Conservation (phyloP, 2,888 invertebrate species). For the Tiphia femorata region DNA sequence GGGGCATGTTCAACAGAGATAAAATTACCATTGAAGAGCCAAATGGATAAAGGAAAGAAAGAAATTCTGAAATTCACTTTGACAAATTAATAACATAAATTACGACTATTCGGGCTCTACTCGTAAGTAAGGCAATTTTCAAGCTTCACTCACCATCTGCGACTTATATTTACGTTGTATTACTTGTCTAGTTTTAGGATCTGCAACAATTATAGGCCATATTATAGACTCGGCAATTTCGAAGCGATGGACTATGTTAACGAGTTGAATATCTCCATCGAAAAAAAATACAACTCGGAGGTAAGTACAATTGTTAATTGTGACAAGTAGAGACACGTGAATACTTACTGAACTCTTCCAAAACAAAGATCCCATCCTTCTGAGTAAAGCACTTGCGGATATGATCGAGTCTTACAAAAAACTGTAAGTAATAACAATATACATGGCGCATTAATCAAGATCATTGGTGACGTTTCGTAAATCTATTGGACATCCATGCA, state of each 20-base stretch:
- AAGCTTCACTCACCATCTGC: conserved; percentile 90
- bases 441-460: conserved; percentile 30
- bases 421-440: conserved; percentile 81
- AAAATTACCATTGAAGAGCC: too few species aligned
- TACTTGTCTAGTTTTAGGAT: conserved; percentile 97
- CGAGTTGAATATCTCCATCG: too few species aligned
- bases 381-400: conserved; percentile 99
- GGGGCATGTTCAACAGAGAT: too few species aligned
- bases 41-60: too few species aligned
- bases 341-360: conserved; percentile 99
- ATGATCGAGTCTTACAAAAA: conserved; percentile 98
- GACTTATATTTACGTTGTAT: conserved; percentile 98
- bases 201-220: conserved; percentile 74
- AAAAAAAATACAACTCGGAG: too few species aligned
- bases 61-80: background rate
- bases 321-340: too few species aligned
- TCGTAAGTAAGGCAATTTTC: too few species aligned
- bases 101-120: too few species aligned
- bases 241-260: too few species aligned
- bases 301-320: too few species aligned
- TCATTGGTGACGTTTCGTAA: background rate
- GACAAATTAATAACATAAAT: background rate
- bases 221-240: background rate
- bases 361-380: conserved; percentile 98
- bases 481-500: too few species aligned